These are phyloP conservation scores for Neoascia interrupta DNA, from an alignment of 2,888 invertebrate genomes.

Conservation along the genomic window DNA sequence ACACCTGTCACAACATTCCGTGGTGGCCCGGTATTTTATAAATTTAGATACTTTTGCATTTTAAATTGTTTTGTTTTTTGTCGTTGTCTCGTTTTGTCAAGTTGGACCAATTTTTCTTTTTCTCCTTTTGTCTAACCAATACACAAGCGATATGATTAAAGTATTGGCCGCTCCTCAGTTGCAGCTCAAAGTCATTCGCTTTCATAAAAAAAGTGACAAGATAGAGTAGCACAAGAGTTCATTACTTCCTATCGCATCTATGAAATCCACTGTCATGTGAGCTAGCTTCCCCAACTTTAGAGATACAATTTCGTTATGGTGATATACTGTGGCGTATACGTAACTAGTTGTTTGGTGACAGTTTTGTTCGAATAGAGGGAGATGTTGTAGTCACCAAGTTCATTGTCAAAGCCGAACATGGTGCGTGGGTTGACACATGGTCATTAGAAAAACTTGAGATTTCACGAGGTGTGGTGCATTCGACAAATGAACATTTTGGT, in stretches of 20 bases:
- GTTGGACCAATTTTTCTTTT: constrained; percentile 10
- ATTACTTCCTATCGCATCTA: constrained; percentile 9
- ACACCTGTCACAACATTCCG: constrained; percentile 12
- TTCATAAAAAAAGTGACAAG: no score
- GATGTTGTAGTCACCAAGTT: constrained; percentile 59
- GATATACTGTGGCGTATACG: constrained; percentile 45
- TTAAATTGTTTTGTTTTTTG: no score
- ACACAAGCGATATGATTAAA: no score
- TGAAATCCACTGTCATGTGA: background rate
- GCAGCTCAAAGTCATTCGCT: no score
- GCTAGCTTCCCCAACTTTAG: constrained; percentile 5
- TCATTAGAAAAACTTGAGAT: constrained; percentile 54
- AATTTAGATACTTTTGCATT: background rate
- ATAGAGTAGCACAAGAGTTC: no score
- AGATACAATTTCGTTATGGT: background rate
- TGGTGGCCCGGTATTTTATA: background rate
- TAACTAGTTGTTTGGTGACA: constrained; percentile 26
- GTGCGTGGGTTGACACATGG: constrained; percentile 54
- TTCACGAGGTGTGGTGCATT: constrained; percentile 55
- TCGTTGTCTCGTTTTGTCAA: no score
- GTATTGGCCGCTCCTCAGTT: no score
- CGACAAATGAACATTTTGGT: constrained; percentile 41
- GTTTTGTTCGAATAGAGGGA: constrained; percentile 26
- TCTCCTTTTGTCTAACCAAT: no score
- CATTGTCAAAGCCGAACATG: constrained; percentile 65